Conservation (phyloP, 2,888 invertebrate genomes). For the Bellardia bayeri region DNA sequence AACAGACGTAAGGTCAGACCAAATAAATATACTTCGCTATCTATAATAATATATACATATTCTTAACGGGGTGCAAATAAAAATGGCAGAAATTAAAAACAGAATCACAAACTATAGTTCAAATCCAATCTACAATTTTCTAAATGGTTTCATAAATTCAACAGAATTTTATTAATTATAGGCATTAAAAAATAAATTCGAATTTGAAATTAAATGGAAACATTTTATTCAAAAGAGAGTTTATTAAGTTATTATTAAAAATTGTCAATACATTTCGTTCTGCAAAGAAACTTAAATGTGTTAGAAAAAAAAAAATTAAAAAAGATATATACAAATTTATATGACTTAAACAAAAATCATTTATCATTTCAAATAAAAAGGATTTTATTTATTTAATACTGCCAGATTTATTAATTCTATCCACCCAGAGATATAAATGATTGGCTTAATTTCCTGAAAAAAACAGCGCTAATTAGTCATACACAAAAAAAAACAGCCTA, state of each 20-base stretch:
- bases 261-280: background rate
- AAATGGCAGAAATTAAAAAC: too few species aligned
- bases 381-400: background rate
- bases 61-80: too few species aligned
- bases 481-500: constrained; percentile 12
- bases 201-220: too few species aligned
- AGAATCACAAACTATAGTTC: too few species aligned
- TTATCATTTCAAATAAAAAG: constrained; percentile 27
- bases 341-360: constrained; percentile 6
- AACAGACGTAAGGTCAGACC: too few species aligned
- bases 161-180: too few species aligned
- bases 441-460: constrained; percentile 27
- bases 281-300: background rate
- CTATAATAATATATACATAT: too few species aligned
- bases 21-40: too few species aligned
- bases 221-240: too few species aligned
- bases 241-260: background rate
- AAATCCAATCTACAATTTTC: too few species aligned
- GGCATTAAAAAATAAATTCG: too few species aligned
- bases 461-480: constrained; percentile 50
- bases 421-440: constrained; percentile 1
- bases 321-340: background rate
- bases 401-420: constrained; percentile 8
- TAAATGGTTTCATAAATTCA: too few species aligned
- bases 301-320: background rate